Evolutionary conservation across 2,888 invertebrate species (phyloP), one percentile per base, ranked within the genome.

Genomic region (Vanessa cardui): DNA sequence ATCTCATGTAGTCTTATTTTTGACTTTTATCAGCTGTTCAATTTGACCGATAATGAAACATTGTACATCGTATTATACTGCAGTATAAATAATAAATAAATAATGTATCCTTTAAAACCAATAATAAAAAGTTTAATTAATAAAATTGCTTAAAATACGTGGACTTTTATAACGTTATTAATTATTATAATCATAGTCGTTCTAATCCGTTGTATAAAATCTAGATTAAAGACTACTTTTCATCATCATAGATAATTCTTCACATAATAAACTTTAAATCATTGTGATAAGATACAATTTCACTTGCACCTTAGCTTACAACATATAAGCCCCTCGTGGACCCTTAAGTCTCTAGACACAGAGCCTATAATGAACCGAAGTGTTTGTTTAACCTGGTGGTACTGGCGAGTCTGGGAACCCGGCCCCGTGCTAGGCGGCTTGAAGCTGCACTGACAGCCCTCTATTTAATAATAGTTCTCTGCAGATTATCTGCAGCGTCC

Each of bases 401-500:
- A 16, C 58, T 33, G 62, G 56, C 26, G 52, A 54, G 26, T 65
- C 69, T 70, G 68, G 71, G 73, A 72, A 76, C 71, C 67, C 69
- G 74, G 77, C 75, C 79, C 75, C 79, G 79, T 49, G 58, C 67
- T 66, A 65, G 64, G 62, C 64, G 65, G 66, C 67, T 66, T 58
- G 79, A 78, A 79, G 81, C 78, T 78, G 77, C 79, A 81, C 85
- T 85, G 90, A 89, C 89, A 88, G 87, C 84, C 84, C 84, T 83
- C 82, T 78, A 85, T 89, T 87, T 91, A 92, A 92, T 92, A 89
- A 89, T 86, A 89, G 90, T 87, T 81, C 81, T 83, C 80, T 80
- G 82, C 80, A 90, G 91, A 91, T 91, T 88, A 91, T 90, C 91
- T 86, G 80, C 76, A 73, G 82, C 83, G 87, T 88, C 85, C 88